phyloP scores from a whole-genome alignment of 2,113 vertebrate species.

The Coryphaenoides rupestris region DNA sequence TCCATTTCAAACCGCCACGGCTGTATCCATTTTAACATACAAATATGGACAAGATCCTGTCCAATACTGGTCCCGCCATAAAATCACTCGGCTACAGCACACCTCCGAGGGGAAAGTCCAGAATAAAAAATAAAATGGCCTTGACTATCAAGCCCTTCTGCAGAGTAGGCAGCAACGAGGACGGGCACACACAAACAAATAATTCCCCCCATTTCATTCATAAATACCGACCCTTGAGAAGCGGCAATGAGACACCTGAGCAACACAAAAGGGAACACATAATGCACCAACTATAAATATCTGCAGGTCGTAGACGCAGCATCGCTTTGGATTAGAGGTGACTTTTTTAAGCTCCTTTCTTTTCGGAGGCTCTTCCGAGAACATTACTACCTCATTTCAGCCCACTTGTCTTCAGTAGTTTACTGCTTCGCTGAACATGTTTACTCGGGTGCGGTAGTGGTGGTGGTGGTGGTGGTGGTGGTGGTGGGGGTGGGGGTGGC shows the following conservation, averaged over 20 bases:
- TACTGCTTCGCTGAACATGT: slow-evolving; percentile 54
- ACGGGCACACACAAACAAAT: slow-evolving; percentile 20
- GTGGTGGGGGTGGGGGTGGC: slow-evolving; percentile 64
- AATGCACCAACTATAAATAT: slow-evolving; percentile 5
- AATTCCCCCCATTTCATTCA: too few species aligned
- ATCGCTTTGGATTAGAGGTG: slow-evolving; percentile 35
- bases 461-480: too few species aligned
- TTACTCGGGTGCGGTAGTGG: slow-evolving; percentile 65
- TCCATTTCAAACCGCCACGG: background rate
- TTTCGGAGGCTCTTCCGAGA: slow-evolving; percentile 39
- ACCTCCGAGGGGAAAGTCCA: slow-evolving; percentile 27
- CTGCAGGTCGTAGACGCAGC: slow-evolving; percentile 23
- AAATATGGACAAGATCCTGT: slow-evolving; percentile 31
- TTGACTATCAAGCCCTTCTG: slow-evolving; percentile 18
- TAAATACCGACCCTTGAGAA: too few species aligned
- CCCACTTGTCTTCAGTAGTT: slow-evolving; percentile 51
- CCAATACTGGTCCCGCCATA: slow-evolving; percentile 32
- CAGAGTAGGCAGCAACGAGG: slow-evolving; percentile 13
- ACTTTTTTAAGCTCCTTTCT: too few species aligned
- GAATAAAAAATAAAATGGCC: slow-evolving; percentile 25
- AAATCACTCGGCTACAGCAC: slow-evolving; percentile 34
- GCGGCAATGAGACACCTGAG: background rate
- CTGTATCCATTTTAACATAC: slow-evolving; percentile 14
- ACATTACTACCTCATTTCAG: slow-evolving; percentile 42
- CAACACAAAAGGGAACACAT: background rate